Base-by-base conservation (phyloP, 2,113 vertebrate genomes). In the Beaufortia kweichowensis region DNA sequence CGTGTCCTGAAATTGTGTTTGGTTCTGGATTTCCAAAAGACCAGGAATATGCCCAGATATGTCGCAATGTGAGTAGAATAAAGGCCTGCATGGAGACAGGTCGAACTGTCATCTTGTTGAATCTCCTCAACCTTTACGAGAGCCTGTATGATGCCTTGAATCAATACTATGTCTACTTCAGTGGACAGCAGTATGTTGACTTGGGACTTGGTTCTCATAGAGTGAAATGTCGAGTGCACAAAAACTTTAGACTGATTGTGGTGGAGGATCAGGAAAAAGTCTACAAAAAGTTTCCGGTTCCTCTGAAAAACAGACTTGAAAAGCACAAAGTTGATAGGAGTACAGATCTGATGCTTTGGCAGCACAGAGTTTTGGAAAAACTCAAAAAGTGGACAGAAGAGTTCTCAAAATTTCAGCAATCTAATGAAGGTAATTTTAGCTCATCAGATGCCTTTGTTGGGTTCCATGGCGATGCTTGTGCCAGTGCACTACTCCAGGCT, bases 31-130 rank as follows among this genome's bases (percentile, higher is more conserved):
- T 94, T 77, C 92, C 93, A 26, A 91, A 90, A 77, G 93, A 94
- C 79, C 92, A 93, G 80, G 89, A 93, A 78, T 93, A 94, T 57
- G 84, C 89, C 26, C 90, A 92, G 60, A 85, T 93, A 75, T 94
- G 93, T 72, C 86, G 88, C 0, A 93, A 92, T 46, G 90, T 94
- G 31, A 92, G 90, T 82, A 84, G 89, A 7, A 90, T 93, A 67
- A 93, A 94, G 82, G 89, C 80, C 0, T 94, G 92, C 82, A 94
- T 94, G 92, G 93, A 93, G 78, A 93, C 90, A 0, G 93, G 93
- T 15, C 90, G 89, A 5, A 89, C 91, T 0, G 89, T 93, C 69
- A 86, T 94, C 29, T 91, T 94, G 17, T 83, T 94, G 43, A 93
- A 93, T 82, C 87, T 93, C 82, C 91, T 93, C 28, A 93, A 92